These are phyloP conservation scores for Pocillopora meandrina DNA, from an alignment of 92 coral and sea anemone species.

Conservation along the genomic window DNA sequence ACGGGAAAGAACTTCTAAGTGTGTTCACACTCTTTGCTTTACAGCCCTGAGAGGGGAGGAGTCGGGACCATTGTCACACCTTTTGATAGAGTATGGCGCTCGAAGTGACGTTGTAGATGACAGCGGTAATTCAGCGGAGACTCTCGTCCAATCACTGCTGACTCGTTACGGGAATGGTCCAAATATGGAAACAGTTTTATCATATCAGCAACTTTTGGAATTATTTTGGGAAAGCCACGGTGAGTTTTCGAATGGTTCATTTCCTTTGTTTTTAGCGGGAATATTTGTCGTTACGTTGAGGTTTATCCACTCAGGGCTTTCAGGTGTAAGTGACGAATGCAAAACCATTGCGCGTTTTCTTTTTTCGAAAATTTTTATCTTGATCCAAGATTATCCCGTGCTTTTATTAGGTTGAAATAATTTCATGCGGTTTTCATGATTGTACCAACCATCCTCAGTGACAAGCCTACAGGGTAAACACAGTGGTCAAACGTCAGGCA, in stretches of 20 bases:
- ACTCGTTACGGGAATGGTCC: slow-evolving; percentile 69
- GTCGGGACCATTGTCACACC: slow-evolving; percentile 63
- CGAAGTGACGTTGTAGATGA: slow-evolving; percentile 70
- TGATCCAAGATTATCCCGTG: no score
- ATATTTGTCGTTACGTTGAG: background rate
- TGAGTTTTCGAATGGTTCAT: background rate
- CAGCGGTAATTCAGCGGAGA: slow-evolving; percentile 66
- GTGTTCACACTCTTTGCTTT: background rate
- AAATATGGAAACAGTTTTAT: slow-evolving; percentile 54
- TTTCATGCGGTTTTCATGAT: no score
- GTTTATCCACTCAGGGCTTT: background rate
- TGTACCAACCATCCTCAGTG: no score
- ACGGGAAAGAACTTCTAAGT: no score
- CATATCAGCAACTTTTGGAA: slow-evolving; percentile 62
- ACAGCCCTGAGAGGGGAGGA: slow-evolving; percentile 79
- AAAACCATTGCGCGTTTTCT: no score
- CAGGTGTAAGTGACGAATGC: no score
- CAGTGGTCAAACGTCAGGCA: no score
- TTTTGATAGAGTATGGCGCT: slow-evolving; percentile 91
- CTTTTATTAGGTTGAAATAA: no score
- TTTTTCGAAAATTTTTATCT: no score
- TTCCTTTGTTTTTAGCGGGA: background rate
- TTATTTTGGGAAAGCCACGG: slow-evolving; percentile 74
- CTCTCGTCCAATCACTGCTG: slow-evolving; percentile 70
- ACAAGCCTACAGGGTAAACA: no score